These are phyloP conservation scores for Halotydeus destructor DNA, from an alignment of 1,140 invertebrate species.

Conservation along the genomic window DNA sequence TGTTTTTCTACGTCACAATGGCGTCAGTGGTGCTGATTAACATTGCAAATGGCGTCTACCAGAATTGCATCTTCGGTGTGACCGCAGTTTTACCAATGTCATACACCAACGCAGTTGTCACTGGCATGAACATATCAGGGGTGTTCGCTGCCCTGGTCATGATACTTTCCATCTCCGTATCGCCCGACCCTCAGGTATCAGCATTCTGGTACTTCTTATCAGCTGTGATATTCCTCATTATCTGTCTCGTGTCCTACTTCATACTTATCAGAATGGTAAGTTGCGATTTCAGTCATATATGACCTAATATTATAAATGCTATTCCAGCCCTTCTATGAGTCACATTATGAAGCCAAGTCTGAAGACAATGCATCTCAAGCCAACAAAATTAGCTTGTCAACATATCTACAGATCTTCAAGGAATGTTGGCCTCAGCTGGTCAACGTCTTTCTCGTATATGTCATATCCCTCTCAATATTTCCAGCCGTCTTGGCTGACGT, in stretches of 20 bases:
- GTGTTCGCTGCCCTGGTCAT: conserved; percentile 63
- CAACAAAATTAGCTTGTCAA: background rate
- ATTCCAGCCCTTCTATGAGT: background rate
- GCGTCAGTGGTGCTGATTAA: conserved; percentile 60
- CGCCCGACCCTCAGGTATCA: conserved; percentile 49
- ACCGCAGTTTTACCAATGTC: conserved; percentile 61
- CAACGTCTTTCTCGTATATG: conserved; percentile 83
- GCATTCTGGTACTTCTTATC: conserved; percentile 95
- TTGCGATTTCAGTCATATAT: no score
- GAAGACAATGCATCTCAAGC: background rate
- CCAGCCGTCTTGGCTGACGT: conserved; percentile 59
- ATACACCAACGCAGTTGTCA: conserved; percentile 80
- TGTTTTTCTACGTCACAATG: conserved; percentile 82
- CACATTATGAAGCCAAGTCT: background rate
- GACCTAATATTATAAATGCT: no score
- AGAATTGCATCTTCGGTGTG: conserved; percentile 92
- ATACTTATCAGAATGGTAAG: conserved; percentile 41
- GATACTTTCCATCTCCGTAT: conserved; percentile 44
- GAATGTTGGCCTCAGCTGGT: conserved; percentile 57
- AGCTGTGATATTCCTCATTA: conserved; percentile 68
- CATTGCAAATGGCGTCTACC: conserved; percentile 77
- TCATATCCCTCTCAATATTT: conserved; percentile 72
- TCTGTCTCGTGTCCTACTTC: conserved; percentile 91
- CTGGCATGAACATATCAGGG: conserved; percentile 86
- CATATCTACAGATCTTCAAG: conserved; percentile 7